phyloP scores from a whole-genome alignment of 2,797 vertebrate species.

The Onychomys leucogaster region DNA sequence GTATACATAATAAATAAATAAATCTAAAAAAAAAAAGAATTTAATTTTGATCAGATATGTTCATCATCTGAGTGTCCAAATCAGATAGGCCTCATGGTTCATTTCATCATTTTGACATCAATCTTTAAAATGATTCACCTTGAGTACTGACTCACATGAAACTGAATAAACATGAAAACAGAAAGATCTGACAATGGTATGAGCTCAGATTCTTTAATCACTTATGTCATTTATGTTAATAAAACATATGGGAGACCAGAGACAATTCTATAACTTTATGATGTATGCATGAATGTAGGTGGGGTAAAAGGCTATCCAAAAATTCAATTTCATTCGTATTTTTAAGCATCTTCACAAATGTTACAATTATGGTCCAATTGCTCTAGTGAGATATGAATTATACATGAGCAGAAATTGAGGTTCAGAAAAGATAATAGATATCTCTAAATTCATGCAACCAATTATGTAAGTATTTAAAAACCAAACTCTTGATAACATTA shows the following conservation, averaged over 20 bases:
- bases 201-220: neutral
- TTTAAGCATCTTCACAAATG: slow-evolving; percentile 29
- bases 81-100: slow-evolving; percentile 1
- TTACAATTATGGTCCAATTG: neutral
- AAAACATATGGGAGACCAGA: slow-evolving; percentile 33
- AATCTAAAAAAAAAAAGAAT: too few relatives aligned
- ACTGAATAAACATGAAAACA: slow-evolving; percentile 18
- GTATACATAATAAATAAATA: too few relatives aligned
- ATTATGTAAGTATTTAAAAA: neutral
- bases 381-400: neutral
- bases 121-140: slow-evolving; percentile 44
- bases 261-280: neutral
- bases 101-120: slow-evolving; percentile 54
- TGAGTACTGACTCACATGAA: neutral
- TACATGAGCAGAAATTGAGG: neutral
- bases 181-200: neutral
- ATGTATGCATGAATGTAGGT: neutral
- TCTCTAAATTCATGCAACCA: neutral
- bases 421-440: neutral
- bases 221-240: neutral
- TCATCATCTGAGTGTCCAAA: slow-evolving; percentile 50
- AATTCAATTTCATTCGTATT: neutral
- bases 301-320: neutral
- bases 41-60: slow-evolving; percentile 47
- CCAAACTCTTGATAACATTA: neutral